These are phyloP conservation scores for Cirrhinus mrigala DNA, from an alignment of 2,797 vertebrate genomes.

Conservation along the genomic window DNA sequence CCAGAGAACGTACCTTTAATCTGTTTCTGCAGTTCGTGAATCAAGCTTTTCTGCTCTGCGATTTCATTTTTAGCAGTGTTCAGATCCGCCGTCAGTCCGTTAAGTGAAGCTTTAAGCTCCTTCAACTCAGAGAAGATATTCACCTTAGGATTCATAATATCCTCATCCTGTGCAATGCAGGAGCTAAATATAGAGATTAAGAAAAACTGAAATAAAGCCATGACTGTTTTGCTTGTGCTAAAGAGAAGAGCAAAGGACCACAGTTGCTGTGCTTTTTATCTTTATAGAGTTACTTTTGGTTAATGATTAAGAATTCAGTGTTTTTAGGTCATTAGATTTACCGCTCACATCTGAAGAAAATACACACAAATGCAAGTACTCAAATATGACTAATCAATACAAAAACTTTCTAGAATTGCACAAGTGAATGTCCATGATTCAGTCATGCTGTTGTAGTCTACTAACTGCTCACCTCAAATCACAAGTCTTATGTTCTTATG, in stretches of 20 bases:
- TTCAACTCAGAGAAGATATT: conserved; percentile 43
- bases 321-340: neutral
- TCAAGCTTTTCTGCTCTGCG: conserved; percentile 32
- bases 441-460: neutral
- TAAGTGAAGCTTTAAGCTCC: conserved; percentile 34
- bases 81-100: conserved; percentile 29
- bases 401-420: conserved; percentile 14
- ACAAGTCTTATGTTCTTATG: too few species aligned
- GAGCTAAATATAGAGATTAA: neutral
- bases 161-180: conserved; percentile 8
- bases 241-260: neutral
- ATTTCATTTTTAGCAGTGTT: conserved; percentile 10
- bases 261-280: neutral
- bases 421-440: neutral
- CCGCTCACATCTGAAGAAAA: neutral
- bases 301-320: conserved; percentile 26
- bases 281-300: neutral
- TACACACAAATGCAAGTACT: neutral
- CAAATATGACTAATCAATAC: neutral
- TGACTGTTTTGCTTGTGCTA: neutral
- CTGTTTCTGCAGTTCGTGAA: conserved; percentile 26
- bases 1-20: conserved; percentile 8
- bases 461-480: neutral
- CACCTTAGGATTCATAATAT: conserved; percentile 28
- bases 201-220: conserved; percentile 21